Conservation (phyloP, 2,888 invertebrate species). For the Molanna angustata region DNA sequence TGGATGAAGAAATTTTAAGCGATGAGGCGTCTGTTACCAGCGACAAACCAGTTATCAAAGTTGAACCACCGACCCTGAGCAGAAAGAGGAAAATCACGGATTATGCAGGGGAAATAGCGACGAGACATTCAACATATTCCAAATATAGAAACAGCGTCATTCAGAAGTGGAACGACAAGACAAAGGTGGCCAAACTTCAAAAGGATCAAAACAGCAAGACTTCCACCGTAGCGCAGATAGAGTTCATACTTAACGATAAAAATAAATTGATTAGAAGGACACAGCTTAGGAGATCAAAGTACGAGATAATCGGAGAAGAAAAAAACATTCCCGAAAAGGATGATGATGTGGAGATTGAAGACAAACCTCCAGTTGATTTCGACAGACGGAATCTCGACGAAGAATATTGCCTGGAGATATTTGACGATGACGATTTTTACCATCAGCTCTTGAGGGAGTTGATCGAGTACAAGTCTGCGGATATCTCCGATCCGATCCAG, state of each 20-base stretch:
- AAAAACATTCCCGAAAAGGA: slow-evolving; percentile 33
- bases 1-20: slow-evolving; percentile 65
- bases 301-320: slow-evolving; percentile 63
- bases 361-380: slow-evolving; percentile 15
- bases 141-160: slow-evolving; percentile 76
- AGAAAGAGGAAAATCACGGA: slow-evolving; percentile 59
- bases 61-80: slow-evolving; percentile 35
- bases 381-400: slow-evolving; percentile 41
- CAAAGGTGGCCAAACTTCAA: slow-evolving; percentile 67
- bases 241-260: slow-evolving; percentile 77
- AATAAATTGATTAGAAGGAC: slow-evolving; percentile 74
- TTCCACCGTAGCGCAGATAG: slow-evolving; percentile 76
- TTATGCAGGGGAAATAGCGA: slow-evolving; percentile 56
- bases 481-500: slow-evolving; percentile 79
- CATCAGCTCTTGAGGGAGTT: slow-evolving; percentile 88
- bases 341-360: slow-evolving; percentile 34
- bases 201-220: slow-evolving; percentile 60
- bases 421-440: slow-evolving; percentile 97
- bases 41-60: slow-evolving; percentile 36
- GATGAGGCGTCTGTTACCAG: slow-evolving; percentile 54
- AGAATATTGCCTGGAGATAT: slow-evolving; percentile 78
- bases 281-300: slow-evolving; percentile 73
- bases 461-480: slow-evolving; percentile 86
- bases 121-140: slow-evolving; percentile 59
- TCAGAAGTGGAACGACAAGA: slow-evolving; percentile 95